These are phyloP conservation scores for Phylloscopus collybita DNA, from an alignment of 2,797 vertebrate species.

Conservation along the genomic window DNA sequence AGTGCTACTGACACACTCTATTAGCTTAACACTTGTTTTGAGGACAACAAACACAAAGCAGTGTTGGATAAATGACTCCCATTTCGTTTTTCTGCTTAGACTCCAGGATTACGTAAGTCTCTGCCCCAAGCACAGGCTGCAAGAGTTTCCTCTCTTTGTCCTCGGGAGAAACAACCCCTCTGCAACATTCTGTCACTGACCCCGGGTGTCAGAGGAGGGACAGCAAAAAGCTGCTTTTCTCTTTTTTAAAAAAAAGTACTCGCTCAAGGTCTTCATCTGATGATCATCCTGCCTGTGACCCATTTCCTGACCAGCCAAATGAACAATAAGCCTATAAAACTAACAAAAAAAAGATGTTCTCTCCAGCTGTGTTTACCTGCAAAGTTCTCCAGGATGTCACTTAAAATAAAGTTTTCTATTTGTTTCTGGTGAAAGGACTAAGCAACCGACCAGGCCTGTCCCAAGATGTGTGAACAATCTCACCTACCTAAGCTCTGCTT, in stretches of 20 bases:
- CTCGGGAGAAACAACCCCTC: background rate
- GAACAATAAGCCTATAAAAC: conserved; percentile 62
- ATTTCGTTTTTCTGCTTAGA: background rate
- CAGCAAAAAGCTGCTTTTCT: background rate
- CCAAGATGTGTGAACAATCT: background rate
- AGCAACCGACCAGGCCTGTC: background rate
- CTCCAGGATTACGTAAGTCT: background rate
- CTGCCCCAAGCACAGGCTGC: background rate
- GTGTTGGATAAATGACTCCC: background rate
- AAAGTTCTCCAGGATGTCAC: conserved; percentile 43
- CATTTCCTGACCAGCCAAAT: conserved; percentile 52
- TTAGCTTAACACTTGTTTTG: background rate
- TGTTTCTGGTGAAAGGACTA: conserved; percentile 39
- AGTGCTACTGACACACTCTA: background rate
- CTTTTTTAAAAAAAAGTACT: background rate
- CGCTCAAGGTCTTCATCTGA: conserved; percentile 53
- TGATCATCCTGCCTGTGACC: conserved; percentile 56
- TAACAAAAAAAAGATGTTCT: conserved; percentile 40
- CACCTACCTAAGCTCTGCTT: background rate
- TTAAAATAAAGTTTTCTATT: conserved; percentile 32
- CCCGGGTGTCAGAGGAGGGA: background rate
- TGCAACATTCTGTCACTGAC: background rate
- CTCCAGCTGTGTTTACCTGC: conserved; percentile 68
- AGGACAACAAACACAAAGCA: background rate
- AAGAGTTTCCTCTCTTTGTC: conserved; percentile 60